Base-by-base conservation (phyloP, 1,140 invertebrate species). In the Conus ventricosus region DNA sequence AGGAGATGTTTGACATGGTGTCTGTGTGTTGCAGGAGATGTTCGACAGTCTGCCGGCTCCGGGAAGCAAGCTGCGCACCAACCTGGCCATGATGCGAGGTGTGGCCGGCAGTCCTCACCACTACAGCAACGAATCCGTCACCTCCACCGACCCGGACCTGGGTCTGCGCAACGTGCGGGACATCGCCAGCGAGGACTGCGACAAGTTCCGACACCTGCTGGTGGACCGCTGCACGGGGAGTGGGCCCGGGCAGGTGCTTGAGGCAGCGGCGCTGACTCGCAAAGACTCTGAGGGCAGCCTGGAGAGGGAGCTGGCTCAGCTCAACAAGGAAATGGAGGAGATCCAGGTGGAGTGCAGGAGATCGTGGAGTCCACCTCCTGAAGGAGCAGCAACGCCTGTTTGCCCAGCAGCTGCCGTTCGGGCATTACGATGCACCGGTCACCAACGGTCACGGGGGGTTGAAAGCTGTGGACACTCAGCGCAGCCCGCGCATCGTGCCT, bases 321-420 rank as follows among this genome's bases (percentile, higher is more conserved):
- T 96, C 39, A 96, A 96, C 90, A 94, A 94, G 89, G 96, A 96
- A 92, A 96, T 96, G 96, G 95, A 96, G 89, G 95, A 95, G 17
- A 96, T 96, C 88, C 95, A 96, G 87, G 91, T 96, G 55, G 95
- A 96, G 91, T 96, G 96, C 93, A 95, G 88, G 94, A 95, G 87
- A 93, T 95, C 82, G 94, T 94, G 75, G 91, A 94, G 51, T 90
- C 91, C 94, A 94, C 89, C 87, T 90, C 54, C 85, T 90, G 27
- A 92, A 93, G 89, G 84, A 89, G 71, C 91, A 92, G 87, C 91
- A 88, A 51, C 88, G 87, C 7, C 57, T 91, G 81, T 20, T 81
- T 76, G 63, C 15, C 54, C 71, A 87, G 51, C 67, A 78, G 25
- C 67, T 78, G 54, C 51, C 71, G 10, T 55, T 67, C 51, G 51